Evolutionary conservation across 2,113 vertebrate genomes (phyloP), one percentile per base, ranked within the genome.

Genomic region (Callaeas wilsoni): DNA sequence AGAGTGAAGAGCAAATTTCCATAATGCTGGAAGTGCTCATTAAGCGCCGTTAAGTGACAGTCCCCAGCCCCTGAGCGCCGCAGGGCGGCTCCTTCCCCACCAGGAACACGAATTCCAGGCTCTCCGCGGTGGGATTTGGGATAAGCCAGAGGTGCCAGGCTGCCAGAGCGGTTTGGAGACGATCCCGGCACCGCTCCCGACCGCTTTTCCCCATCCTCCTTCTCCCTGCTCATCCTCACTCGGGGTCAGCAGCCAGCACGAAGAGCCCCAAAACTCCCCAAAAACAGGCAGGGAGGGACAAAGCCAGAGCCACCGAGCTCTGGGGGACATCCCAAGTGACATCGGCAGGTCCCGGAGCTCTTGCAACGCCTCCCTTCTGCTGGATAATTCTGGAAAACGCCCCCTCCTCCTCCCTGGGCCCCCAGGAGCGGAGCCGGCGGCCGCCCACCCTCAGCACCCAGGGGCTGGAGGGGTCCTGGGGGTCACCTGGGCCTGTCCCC

Each of bases 1-100:
- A 93, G 35, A 97, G 80, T 3, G 49, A 89, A 68, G 79, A 96
- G 93, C n/a, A 53, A 52, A 96, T 97, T 95, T 96, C 87, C 90
- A 90, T 86, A 50, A 32, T 0, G 57, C 86, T 60, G 77, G 57
- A 74, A 96, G 90, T 12, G 71, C 92, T 97, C 96, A 69, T 94
- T 96, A 97, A 64, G 39, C 2, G 53, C 18, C 30, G 76, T 18
- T 64, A 65, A 86, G 53, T 53, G 86, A 68, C 87, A 53, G 68
- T 46, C 71, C 29, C 33, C 68, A 8, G 74, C 78, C 32, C 13
- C 11, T 13, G 77, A 41, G 75, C 12, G 4, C 9, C 2, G 49
- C 35, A 3, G 87, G 86, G 47, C 3, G 37, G 16, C 73, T 49
- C 78, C 26, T 18, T 68, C 33, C 77, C 1, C 7, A 1, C 59